Evolutionary conservation across 2,797 vertebrate species (phyloP), one percentile per base, ranked within the genome.

Genomic region (Rhadinocentrus ornatus): DNA sequence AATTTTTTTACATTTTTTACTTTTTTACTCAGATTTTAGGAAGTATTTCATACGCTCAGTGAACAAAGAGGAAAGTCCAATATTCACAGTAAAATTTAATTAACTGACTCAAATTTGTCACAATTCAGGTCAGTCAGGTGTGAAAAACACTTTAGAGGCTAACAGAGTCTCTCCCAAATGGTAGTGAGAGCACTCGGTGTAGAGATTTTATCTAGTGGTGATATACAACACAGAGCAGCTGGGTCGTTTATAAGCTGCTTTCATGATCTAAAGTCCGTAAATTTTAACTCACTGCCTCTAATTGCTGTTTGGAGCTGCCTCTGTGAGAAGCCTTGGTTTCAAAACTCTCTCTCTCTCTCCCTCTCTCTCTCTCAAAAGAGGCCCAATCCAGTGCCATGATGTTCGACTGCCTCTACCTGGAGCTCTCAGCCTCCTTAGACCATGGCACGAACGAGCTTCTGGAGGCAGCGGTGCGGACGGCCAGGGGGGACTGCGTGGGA

Each of bases 351-450:
- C 29, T 31, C n/a, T n/a, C n/a, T n/a, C n/a, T 69, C 26, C 34
- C 54, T 27, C 32, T 37, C 35, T 77, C 26, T 77, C 41, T 61
- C 37, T 62, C 37, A 37, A 32, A 84, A 93, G 91, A 93, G 85
- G 96, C 96, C 66, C 95, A 96, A 50, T 94, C 95, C 87, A 94
- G 95, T 54, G 96, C 96, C 20, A 90, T 91, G 75, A 96, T 96
- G 90, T 94, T 96, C 52, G 95, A 95, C 90, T 96, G 96, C 89
- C 87, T 95, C 67, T 97, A 96, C 91, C 89, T 97, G 77, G 96
- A 98, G 93, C 94, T 97, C 2, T 98, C 96, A 0, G 96, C 96
- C 16, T 96, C 95, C 0, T 92, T 98, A 80, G 96, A 97, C 70
- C 96, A 98, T 78, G 96, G 95, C 83, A 97, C 96, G 12, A 93